Conservation (phyloP, 2,888 invertebrate genomes). For the Sabellastarte sp. region DNA sequence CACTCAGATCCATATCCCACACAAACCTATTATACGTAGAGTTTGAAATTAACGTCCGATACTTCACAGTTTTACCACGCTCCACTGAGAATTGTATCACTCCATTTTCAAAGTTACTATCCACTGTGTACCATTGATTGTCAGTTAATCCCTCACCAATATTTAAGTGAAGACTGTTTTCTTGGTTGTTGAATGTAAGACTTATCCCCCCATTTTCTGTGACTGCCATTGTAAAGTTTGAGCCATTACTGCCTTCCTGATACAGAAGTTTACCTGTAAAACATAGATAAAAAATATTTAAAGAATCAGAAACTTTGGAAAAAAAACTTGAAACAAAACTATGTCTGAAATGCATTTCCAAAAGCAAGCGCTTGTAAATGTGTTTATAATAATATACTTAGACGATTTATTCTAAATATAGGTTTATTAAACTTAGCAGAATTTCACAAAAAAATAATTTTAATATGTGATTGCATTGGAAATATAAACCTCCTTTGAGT, state of each 20-base stretch:
- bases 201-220: background rate
- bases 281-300: no score
- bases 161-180: background rate
- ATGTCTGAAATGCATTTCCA: no score
- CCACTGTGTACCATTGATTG: slow-evolving; percentile 5
- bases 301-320: no score
- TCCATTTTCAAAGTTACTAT: background rate
- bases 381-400: no score
- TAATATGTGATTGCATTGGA: no score
- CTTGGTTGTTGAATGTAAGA: background rate
- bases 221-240: background rate
- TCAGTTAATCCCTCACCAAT: background rate
- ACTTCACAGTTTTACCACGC: background rate
- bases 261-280: background rate
- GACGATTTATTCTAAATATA: no score
- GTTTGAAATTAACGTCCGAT: background rate
- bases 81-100: background rate
- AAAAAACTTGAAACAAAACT: no score
- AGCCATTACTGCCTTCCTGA: background rate
- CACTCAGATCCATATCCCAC: slow-evolving; percentile 1
- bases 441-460: no score
- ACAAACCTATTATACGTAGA: background rate
- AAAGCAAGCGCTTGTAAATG: no score
- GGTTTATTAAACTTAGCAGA: no score
- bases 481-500: no score